Evolutionary conservation across 2,888 invertebrate genomes (phyloP).

Genomic region (Emmelina monodactyla): DNA sequence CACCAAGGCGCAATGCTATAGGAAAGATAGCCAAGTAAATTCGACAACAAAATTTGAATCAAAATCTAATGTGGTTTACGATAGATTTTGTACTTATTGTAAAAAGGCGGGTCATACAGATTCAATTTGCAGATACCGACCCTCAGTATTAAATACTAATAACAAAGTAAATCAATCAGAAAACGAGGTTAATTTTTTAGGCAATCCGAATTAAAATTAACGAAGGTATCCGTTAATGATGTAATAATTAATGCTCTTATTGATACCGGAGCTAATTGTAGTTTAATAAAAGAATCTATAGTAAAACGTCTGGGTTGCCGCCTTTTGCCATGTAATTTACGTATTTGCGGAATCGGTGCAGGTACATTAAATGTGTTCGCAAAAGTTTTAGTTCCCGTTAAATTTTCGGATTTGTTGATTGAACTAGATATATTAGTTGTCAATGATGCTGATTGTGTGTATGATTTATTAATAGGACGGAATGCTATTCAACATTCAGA

Average conservation of each 20-base stretch:
- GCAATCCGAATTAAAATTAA: conserved; percentile 7
- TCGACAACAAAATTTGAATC: too few relatives aligned
- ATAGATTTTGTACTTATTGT: conserved; percentile 12
- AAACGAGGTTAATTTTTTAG: conserved; percentile 11
- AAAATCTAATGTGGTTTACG: too few relatives aligned
- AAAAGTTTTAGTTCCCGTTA: conserved; percentile 9
- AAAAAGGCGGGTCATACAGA: conserved; percentile 14
- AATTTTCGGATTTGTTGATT: conserved; percentile 14
- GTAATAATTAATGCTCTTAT: conserved; percentile 9
- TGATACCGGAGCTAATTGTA: conserved; percentile 17
- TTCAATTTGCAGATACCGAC: conserved; percentile 8
- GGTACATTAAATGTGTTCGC: conserved; percentile 10
- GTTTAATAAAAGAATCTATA: conserved; percentile 15
- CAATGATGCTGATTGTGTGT: conserved; percentile 9
- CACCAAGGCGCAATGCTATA: conserved; percentile 2
- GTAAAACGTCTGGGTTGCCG: conserved; percentile 8
- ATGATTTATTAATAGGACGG: conserved; percentile 10
- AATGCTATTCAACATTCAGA: conserved; percentile 11
- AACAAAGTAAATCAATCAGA: neutral
- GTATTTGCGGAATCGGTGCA: conserved; percentile 12
- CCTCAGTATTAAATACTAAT: conserved; percentile 1
- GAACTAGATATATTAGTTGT: conserved; percentile 15
- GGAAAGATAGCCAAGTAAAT: conserved; percentile 1
- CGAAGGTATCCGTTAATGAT: conserved; percentile 10
- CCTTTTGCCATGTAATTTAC: conserved; percentile 4